Conservation (phyloP, 2,797 vertebrate species). For the Notamacropus eugenii region DNA sequence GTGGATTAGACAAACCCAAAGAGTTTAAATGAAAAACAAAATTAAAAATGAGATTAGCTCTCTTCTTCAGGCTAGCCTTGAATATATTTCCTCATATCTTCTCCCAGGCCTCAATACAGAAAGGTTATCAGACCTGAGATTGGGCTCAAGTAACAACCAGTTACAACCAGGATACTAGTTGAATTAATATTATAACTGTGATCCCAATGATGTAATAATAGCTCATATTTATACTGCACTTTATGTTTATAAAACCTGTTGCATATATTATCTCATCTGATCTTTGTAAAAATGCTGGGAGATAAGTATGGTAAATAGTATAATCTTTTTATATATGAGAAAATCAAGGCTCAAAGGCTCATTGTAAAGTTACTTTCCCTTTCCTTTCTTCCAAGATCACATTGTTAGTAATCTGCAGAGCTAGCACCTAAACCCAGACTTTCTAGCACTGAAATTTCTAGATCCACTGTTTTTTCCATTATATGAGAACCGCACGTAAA, state of each 20-base stretch:
- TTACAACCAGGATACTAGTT: not conserved
- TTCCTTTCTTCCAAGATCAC: not conserved
- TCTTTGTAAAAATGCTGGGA: not conserved
- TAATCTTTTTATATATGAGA: not conserved
- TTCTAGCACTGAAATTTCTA: not conserved
- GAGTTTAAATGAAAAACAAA: not conserved
- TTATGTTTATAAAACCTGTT: not conserved
- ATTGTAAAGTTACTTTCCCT: not conserved
- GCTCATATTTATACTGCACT: not conserved
- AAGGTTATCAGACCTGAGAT: not conserved
- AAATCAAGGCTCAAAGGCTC: not conserved
- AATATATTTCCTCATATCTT: not conserved
- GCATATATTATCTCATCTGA: not conserved
- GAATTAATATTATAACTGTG: not conserved
- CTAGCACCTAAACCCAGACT: not conserved
- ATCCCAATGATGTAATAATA: not conserved
- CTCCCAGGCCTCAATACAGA: not conserved
- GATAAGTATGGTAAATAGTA: not conserved
- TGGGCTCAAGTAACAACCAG: not conserved
- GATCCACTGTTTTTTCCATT: not conserved
- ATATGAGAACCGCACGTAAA: not conserved
- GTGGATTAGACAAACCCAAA: not conserved
- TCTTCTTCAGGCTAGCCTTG: not conserved
- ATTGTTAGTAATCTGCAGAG: not conserved
- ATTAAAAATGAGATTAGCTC: not conserved